phyloP scores from a whole-genome alignment of 2,888 invertebrate species.

The Thymelicus lineola region DNA sequence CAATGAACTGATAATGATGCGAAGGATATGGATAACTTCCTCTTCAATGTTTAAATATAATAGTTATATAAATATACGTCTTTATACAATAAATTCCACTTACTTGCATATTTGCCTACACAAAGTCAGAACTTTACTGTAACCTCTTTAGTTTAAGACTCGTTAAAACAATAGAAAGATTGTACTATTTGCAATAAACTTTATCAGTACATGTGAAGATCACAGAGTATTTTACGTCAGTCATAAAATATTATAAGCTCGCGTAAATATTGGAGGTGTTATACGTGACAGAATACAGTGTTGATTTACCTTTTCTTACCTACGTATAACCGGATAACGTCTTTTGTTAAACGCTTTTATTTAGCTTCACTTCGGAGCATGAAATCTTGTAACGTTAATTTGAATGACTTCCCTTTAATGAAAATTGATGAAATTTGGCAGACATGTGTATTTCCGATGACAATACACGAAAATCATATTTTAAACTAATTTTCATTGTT shows the following conservation, averaged over 20 bases:
- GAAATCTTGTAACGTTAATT: too few species aligned
- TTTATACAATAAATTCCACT: constrained; percentile 16
- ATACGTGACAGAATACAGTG: constrained; percentile 20
- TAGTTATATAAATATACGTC: neutral
- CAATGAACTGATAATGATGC: too few species aligned
- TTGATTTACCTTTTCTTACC: neutral
- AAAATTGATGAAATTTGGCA: too few species aligned
- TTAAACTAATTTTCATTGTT: too few species aligned
- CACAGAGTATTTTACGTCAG: constrained; percentile 52
- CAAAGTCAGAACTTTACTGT: constrained; percentile 23
- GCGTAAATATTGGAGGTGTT: constrained; percentile 44
- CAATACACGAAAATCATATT: too few species aligned
- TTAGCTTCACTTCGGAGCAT: too few species aligned
- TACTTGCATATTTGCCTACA: constrained; percentile 16
- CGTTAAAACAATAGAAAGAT: constrained; percentile 49
- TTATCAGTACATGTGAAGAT: constrained; percentile 49
- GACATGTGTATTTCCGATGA: too few species aligned
- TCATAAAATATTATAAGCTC: constrained; percentile 44
- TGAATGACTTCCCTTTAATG: too few species aligned
- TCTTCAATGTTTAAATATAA: too few species aligned
- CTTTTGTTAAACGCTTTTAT: neutral
- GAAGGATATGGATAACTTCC: too few species aligned
- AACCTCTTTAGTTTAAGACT: constrained; percentile 46
- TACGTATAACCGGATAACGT: neutral
- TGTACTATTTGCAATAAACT: constrained; percentile 48